phyloP scores from a whole-genome alignment of 2,888 invertebrate genomes.

The Tenthredo amoena region DNA sequence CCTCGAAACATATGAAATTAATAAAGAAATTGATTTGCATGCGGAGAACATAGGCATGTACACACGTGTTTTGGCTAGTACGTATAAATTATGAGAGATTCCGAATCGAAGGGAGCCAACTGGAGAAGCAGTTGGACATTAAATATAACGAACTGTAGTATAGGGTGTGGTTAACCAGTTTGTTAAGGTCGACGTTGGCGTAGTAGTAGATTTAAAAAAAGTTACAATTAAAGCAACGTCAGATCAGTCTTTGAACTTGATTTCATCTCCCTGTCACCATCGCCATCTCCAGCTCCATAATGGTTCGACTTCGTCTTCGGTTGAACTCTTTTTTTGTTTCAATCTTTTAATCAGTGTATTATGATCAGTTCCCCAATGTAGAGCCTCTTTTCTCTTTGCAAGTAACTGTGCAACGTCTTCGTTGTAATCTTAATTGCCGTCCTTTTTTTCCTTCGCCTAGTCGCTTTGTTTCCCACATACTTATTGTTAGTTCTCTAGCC shows the following conservation, averaged over 20 bases:
- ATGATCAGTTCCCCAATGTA: neutral
- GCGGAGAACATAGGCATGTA: neutral
- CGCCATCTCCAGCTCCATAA: neutral
- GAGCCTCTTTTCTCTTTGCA: neutral
- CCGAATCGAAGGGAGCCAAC: neutral
- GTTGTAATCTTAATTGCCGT: neutral
- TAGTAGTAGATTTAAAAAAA: neutral
- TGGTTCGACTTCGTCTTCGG: neutral
- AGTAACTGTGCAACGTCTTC: neutral
- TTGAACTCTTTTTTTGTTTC: neutral
- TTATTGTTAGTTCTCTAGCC: neutral
- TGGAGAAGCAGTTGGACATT: neutral
- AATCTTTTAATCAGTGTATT: neutral
- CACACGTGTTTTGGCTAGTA: neutral
- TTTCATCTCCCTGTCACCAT: neutral
- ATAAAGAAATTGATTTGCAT: slow-evolving; percentile 24
- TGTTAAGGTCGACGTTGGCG: slow-evolving; percentile 1
- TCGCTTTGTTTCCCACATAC: too few species aligned
- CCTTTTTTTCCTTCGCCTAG: neutral
- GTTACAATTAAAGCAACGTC: neutral
- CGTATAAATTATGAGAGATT: slow-evolving; percentile 14
- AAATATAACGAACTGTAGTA: neutral
- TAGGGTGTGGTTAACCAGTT: slow-evolving; percentile 28
- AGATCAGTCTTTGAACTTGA: neutral
- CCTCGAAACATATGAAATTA: slow-evolving; percentile 25